These are phyloP conservation scores for Lophura nycthemera DNA, from an alignment of 2,113 vertebrate species.

Conservation along the genomic window DNA sequence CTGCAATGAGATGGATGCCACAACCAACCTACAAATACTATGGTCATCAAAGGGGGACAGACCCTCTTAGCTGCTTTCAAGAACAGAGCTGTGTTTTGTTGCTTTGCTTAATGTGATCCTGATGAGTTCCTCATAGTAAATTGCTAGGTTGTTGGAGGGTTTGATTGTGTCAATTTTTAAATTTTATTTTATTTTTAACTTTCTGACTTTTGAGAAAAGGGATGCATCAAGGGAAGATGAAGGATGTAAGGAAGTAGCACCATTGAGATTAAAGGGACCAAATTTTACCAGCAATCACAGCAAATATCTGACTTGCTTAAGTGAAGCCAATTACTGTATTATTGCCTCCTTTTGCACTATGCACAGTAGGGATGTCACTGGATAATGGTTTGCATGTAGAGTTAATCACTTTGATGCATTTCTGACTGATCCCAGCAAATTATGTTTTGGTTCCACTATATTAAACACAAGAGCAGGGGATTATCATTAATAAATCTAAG, in stretches of 20 bases:
- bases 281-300: slow-evolving; percentile 80
- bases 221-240: slow-evolving; percentile 49
- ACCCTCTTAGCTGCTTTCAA: not conserved
- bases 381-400: slow-evolving; percentile 90
- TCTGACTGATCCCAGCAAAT: slow-evolving; percentile 90
- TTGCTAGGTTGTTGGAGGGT: not conserved
- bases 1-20: not conserved
- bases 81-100: not conserved
- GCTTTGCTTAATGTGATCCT: not conserved
- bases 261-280: slow-evolving; percentile 78
- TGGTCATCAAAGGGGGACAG: rapidly evolving
- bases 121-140: not conserved
- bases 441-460: slow-evolving; percentile 89
- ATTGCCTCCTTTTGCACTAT: slow-evolving; percentile 85
- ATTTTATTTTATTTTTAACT: not conserved
- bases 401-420: slow-evolving; percentile 92
- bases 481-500: slow-evolving; percentile 92
- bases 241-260: slow-evolving; percentile 57
- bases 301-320: slow-evolving; percentile 84
- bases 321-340: slow-evolving; percentile 87
- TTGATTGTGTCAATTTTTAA: not conserved
- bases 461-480: slow-evolving; percentile 88
- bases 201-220: slow-evolving; percentile 19
- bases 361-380: slow-evolving; percentile 87
- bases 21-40: not conserved